Evolutionary conservation across 1,140 invertebrate species (phyloP).

Genomic region (Pogonognathellus flavescens): DNA sequence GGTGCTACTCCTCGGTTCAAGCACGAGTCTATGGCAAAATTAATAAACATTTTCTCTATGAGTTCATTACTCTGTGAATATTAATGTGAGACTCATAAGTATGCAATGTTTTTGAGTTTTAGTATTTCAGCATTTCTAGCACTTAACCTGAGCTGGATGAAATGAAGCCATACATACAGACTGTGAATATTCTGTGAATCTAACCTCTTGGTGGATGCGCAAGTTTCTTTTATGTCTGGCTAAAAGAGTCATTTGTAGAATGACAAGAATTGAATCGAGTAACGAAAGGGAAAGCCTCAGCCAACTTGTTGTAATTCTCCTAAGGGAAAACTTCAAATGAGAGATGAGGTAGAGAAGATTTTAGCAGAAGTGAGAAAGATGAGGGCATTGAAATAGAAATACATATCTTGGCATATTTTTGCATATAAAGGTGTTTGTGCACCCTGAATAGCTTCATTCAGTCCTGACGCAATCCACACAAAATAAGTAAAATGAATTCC

Average conservation of each 20-base stretch:
- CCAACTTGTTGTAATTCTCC: constrained; percentile 27
- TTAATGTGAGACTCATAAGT: constrained; percentile 24
- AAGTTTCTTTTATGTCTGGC: constrained; percentile 24
- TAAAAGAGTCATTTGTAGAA: constrained; percentile 14
- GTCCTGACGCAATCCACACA: neutral
- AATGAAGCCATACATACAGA: neutral
- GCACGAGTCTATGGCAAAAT: constrained; percentile 18
- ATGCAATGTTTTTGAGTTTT: constrained; percentile 21
- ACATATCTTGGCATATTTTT: constrained; percentile 6
- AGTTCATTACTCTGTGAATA: constrained; percentile 47
- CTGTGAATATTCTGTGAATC: neutral
- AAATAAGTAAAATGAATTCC: constrained; percentile 30
- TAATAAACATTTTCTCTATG: constrained; percentile 13
- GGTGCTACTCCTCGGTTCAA: neutral
- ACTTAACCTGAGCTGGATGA: neutral
- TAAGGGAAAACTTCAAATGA: constrained; percentile 39
- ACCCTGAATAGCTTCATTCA: constrained; percentile 15
- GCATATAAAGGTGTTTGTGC: neutral
- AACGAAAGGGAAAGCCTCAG: constrained; percentile 7
- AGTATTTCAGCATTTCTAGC: neutral
- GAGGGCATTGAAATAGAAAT: constrained; percentile 49
- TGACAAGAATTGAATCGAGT: constrained; percentile 36
- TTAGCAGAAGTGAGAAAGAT: neutral
- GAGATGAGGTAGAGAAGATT: neutral
- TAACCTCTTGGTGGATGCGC: neutral